A percentile compares a stretch with the other conserved stretches of the same genome.
Conservation (phyloP, 2,888 invertebrate species). For the Leptopterna dolabrata region DNA sequence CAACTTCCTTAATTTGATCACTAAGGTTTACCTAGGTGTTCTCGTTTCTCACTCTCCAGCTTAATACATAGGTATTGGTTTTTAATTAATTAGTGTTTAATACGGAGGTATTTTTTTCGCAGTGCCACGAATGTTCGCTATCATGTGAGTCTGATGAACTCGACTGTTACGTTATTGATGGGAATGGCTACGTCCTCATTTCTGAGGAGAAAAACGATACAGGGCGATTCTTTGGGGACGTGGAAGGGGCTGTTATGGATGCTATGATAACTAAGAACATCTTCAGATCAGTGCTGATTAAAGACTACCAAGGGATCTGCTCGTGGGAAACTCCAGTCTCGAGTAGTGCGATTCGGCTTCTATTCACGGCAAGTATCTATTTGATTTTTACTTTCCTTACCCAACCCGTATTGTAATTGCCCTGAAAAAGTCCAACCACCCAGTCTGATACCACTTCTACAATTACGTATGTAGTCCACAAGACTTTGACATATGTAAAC, state of each 20-base stretch:
- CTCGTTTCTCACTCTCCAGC: too few relatives aligned
- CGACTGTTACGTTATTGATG: constrained; percentile 91
- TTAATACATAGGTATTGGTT: too few relatives aligned
- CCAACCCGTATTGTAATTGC: too few relatives aligned
- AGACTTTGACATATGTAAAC: too few relatives aligned
- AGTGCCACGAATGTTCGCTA: constrained; percentile 70
- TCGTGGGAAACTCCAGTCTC: constrained; percentile 59
- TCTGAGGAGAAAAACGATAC: constrained; percentile 76
- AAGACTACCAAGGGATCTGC: constrained; percentile 88
- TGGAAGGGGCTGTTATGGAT: constrained; percentile 81
- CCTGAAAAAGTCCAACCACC: too few relatives aligned
- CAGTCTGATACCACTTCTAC: too few relatives aligned
- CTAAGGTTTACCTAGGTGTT: too few relatives aligned
- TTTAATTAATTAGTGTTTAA: too few relatives aligned
- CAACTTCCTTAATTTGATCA: too few relatives aligned
- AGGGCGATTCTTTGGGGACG: constrained; percentile 87
- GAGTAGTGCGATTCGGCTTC: constrained; percentile 66
- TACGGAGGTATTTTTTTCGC: constrained; percentile 43
- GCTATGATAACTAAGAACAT: constrained; percentile 78
- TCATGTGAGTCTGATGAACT: constrained; percentile 74
- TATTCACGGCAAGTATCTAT: constrained; percentile 66
- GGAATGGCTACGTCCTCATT: constrained; percentile 88
- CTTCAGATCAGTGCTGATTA: constrained; percentile 80
- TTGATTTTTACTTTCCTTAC: too few relatives aligned
- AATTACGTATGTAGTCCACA: too few relatives aligned